phyloP scores from a whole-genome alignment of 2,888 invertebrate species.

The Geotrupes spiniger region DNA sequence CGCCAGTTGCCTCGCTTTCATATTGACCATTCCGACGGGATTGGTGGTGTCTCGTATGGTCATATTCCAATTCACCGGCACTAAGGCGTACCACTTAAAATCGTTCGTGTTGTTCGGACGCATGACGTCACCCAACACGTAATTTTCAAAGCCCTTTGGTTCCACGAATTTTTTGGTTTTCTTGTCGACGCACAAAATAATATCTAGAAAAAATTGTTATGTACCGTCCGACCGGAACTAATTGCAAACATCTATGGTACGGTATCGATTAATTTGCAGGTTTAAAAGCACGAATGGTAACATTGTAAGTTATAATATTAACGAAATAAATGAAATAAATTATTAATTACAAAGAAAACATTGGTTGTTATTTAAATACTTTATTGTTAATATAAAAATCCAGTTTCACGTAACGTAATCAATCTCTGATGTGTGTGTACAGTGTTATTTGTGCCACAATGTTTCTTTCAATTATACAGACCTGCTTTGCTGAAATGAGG shows the following conservation, averaged over 20 bases:
- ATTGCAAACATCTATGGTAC: too few species aligned
- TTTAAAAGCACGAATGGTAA: too few species aligned
- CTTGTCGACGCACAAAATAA: conserved; percentile 48
- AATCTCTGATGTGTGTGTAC: too few species aligned
- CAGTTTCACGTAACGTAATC: too few species aligned
- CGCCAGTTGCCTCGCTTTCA: conserved; percentile 64
- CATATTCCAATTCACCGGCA: conserved; percentile 62
- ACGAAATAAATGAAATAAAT: too few species aligned
- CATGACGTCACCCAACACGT: conserved; percentile 53
- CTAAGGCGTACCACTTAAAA: conserved; percentile 56
- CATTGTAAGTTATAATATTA: too few species aligned
- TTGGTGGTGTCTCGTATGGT: conserved; percentile 53
- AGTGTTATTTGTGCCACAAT: too few species aligned
- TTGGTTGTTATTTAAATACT: too few species aligned
- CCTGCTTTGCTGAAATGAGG: conserved; percentile 67
- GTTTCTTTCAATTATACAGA: conserved; percentile 40
- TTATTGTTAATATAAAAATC: too few species aligned
- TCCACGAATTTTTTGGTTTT: conserved; percentile 53
- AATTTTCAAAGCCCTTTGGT: conserved; percentile 50
- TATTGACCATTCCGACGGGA: conserved; percentile 58
- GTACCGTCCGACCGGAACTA: too few species aligned
- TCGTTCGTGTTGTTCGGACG: conserved; percentile 31
- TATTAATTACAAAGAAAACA: too few species aligned
- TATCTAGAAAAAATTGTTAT: conserved; percentile 39
- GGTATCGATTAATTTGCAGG: too few species aligned